Percentiles rank a stretch among this genome's conserved stretches.
Evolutionary conservation across 1,140 invertebrate species (phyloP).

Genomic region (Meloidogyne floridensis): DNA sequence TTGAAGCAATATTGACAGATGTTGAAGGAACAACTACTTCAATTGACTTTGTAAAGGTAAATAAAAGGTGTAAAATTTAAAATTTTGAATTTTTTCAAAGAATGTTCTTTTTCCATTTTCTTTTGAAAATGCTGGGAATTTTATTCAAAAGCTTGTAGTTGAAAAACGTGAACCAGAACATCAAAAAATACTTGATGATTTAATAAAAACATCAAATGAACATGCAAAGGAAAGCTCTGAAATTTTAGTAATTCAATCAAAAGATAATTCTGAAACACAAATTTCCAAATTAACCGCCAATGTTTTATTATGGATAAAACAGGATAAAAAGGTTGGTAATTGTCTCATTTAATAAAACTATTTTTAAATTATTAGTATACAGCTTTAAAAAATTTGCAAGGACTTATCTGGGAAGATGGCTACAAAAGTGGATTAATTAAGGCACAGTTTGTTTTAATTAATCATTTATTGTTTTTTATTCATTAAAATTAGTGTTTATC

Average conservation of each 20-base stretch:
- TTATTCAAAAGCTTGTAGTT: slow-evolving; percentile 72
- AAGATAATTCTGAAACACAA: slow-evolving; percentile 11
- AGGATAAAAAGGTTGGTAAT: slow-evolving; percentile 50
- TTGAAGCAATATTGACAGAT: slow-evolving; percentile 67
- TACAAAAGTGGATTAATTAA: slow-evolving; percentile 78
- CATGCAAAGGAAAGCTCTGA: not conserved
- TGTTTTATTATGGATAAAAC: slow-evolving; percentile 51
- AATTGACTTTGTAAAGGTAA: slow-evolving; percentile 73
- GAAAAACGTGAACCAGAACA: slow-evolving; percentile 22
- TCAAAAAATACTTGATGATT: slow-evolving; percentile 12
- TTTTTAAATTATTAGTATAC: slow-evolving; percentile 48
- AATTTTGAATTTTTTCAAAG: slow-evolving; percentile 60
- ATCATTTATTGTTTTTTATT: not conserved
- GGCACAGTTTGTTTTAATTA: slow-evolving; percentile 73
- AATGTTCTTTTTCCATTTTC: slow-evolving; percentile 82
- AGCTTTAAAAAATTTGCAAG: slow-evolving; percentile 82
- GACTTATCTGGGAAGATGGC: slow-evolving; percentile 82
- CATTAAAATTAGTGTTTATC: slow-evolving; percentile 71
- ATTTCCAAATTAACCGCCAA: slow-evolving; percentile 44
- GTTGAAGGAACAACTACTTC: slow-evolving; percentile 82
- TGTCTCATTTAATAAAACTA: not conserved
- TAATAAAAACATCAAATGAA: slow-evolving; percentile 27
- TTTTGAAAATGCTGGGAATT: slow-evolving; percentile 74
- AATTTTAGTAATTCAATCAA: slow-evolving; percentile 44
- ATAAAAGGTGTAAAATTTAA: not conserved